These are phyloP conservation scores for Drosophila erecta DNA, from an alignment of 1,140 invertebrate genomes.

Conservation along the genomic window DNA sequence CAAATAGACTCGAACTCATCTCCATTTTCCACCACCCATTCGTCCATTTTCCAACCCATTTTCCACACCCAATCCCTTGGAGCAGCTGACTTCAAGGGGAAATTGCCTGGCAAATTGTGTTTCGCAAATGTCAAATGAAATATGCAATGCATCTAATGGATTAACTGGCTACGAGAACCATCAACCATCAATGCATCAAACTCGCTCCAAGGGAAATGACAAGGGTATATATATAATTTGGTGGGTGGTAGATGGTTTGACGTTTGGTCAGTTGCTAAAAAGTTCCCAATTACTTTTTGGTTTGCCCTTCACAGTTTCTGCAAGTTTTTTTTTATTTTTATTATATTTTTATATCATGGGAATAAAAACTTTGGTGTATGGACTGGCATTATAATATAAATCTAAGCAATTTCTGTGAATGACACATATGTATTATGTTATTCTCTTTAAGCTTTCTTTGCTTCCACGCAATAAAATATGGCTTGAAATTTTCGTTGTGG, in stretches of 20 bases:
- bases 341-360: not conserved
- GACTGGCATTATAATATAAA: not conserved
- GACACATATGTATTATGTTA: slow-evolving; percentile 24
- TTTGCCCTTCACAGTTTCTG: slow-evolving; percentile 2
- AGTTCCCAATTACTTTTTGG: slow-evolving; percentile 33
- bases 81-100: slow-evolving; percentile 17
- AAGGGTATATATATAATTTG: not conserved
- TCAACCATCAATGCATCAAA: slow-evolving; percentile 75
- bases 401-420: slow-evolving; percentile 9
- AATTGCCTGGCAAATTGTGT: slow-evolving; percentile 67
- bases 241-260: not conserved
- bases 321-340: slow-evolving; percentile 2
- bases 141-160: slow-evolving; percentile 79
- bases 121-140: slow-evolving; percentile 81
- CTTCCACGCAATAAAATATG: slow-evolving; percentile 8
- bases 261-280: slow-evolving; percentile 17
- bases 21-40: slow-evolving; percentile 2
- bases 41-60: slow-evolving; percentile 3
- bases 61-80: slow-evolving; percentile 14
- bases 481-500: slow-evolving; percentile 1
- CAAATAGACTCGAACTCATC: not conserved
- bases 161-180: slow-evolving; percentile 64
- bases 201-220: not conserved
- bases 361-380: not conserved
- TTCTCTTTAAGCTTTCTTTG: not conserved